A percentile compares a stretch with the other conserved stretches of the same genome.
Conservation (phyloP, 1,140 invertebrate genomes). For the Atta cephalotes region DNA sequence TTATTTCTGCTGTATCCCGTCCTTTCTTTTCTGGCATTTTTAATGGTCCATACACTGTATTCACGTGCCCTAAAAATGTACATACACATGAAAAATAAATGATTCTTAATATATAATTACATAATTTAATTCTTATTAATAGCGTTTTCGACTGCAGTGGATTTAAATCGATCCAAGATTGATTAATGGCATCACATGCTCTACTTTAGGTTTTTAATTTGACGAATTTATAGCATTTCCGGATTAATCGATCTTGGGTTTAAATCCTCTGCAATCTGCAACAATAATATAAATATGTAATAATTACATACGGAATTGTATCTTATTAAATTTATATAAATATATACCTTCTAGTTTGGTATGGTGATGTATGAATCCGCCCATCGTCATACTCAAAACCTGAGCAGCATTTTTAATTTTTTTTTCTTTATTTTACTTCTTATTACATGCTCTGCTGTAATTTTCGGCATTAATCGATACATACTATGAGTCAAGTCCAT, state of each 20-base stretch:
- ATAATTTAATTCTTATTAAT: neutral
- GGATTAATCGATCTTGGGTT: too few relatives aligned
- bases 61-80: neutral
- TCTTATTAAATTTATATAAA: neutral
- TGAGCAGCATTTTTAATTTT: slow-evolving; percentile 50
- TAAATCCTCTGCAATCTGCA: too few relatives aligned
- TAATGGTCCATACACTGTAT: slow-evolving; percentile 39
- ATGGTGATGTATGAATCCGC: slow-evolving; percentile 56
- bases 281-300: too few relatives aligned
- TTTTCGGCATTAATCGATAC: slow-evolving; percentile 63
- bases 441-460: slow-evolving; percentile 55
- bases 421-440: slow-evolving; percentile 34
- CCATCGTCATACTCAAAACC: slow-evolving; percentile 54
- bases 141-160: too few relatives aligned
- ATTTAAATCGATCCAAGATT: too few relatives aligned
- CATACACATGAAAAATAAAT: neutral
- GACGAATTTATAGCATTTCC: too few relatives aligned
- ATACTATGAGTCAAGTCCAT: slow-evolving; percentile 43
- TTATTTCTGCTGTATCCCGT: slow-evolving; percentile 46
- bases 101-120: neutral
- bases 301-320: too few relatives aligned
- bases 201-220: too few relatives aligned
- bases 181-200: too few relatives aligned
- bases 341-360: slow-evolving; percentile 53
- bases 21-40: slow-evolving; percentile 51